Base-by-base conservation (phyloP, 2,113 vertebrate species). In the Capreolus pygargus region DNA sequence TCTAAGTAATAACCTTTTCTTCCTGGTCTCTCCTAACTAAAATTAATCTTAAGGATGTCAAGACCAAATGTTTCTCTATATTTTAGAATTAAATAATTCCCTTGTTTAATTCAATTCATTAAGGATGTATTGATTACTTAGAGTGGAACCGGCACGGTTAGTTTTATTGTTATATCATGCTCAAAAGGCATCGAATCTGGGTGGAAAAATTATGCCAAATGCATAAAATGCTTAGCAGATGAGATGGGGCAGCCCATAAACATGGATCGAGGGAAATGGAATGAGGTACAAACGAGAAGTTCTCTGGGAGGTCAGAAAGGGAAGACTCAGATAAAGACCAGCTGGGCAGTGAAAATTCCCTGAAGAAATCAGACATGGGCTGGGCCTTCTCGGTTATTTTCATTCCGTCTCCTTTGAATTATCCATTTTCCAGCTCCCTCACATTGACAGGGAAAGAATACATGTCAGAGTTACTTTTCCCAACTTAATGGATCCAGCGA, bases 391-490 rank as follows among this genome's bases (percentile, higher is more conserved):
- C 50, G 60, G 47, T 88, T 70, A 78, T 78, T 97, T 95, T 95
- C 74, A 91, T 92, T 94, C 81, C 9, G 0, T 74, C 12, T 7
- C 86, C 82, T 76, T 86, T 88, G 61, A 81, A 78, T 97, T 85
- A 39, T n/a, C 84, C 2, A 83, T 86, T 94, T 96, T 82, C 94
- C 88, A 82, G 74, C 94, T 11, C n/a, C 25, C 45, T 64, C 70
- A 5, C 3, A 23, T 83, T 93, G 91, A 96, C 96, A 96, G 67
- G 92, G 67, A 97, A 98, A 86, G 95, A 94, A 95, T 92, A 79
- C 85, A 91, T 87, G 94, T 95, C 97, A 95, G 54, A 57, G 1
- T 96, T 86, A 85, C 91, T 96, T 94, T 96, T 86, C 92, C 85
- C 82, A 7, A 83, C 89, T 92, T 97, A 95, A 61, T 85, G 89